Evolutionary conservation across 2,113 vertebrate genomes (phyloP).

Genomic region (Piprites chloris): DNA sequence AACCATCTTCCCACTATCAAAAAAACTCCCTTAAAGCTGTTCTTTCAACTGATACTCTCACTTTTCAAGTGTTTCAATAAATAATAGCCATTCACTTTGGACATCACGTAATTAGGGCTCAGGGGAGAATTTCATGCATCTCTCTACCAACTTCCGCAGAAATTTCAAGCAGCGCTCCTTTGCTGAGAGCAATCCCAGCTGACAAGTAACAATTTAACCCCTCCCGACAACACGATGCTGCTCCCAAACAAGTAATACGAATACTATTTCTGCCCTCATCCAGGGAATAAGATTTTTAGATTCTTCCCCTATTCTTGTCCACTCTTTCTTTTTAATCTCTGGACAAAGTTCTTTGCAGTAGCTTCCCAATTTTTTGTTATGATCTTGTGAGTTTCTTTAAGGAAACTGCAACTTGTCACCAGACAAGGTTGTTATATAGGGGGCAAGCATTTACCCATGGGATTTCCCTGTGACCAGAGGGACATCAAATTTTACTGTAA

Average conservation of each 20-base stretch:
- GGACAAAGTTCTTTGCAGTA: neutral
- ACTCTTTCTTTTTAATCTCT: neutral
- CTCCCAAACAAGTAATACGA: neutral
- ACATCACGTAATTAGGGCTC: neutral
- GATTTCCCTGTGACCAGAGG: neutral
- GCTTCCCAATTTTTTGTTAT: neutral
- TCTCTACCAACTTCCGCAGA: neutral
- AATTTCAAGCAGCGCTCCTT: neutral
- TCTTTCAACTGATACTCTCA: neutral
- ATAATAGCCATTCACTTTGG: neutral
- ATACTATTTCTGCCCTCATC: neutral
- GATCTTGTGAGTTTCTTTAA: neutral
- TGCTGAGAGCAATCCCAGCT: neutral
- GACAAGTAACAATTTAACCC: neutral
- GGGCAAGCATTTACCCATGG: neutral
- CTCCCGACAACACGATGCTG: neutral
- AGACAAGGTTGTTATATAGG: neutral
- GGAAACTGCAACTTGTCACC: neutral
- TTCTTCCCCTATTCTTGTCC: neutral
- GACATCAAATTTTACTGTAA: neutral
- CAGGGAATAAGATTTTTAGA: fast-evolving
- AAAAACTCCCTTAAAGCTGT: neutral
- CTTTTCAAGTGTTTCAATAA: neutral
- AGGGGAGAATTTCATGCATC: neutral
- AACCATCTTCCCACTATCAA: too few relatives aligned